Base-by-base conservation (phyloP, 2,113 vertebrate genomes). In the Malurus cyaneus region DNA sequence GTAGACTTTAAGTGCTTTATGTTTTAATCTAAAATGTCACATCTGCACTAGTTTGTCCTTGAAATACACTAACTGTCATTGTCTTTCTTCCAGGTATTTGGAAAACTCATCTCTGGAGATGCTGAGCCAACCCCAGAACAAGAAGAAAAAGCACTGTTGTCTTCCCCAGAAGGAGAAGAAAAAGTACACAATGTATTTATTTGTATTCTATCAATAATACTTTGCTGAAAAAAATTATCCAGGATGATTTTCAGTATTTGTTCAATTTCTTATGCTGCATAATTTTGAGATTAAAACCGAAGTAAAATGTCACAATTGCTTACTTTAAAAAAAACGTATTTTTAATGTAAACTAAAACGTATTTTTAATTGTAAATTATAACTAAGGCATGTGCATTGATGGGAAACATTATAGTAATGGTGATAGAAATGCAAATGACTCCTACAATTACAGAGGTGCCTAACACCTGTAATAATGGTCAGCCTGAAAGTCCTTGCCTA, bases 151-250 rank as follows among this genome's bases (percentile, higher is more conserved):
- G 98, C 99, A 44, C 95, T 99, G 31, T 95, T 99, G 46, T 99
- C 99, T 60, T 99, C 99, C 65, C 99, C 99, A 46, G 99, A 99
- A 97, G 99, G 99, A 98, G 99, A 99, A 97, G 99, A 99, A 98
- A 99, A 99, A 99, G 99, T 99, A 97, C 97, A 98, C 98, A 98
- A 98, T 98, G 98, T 98, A 98, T 98, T 98, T 98, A 98, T 95
- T 98, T 98, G 86, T 98, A 88, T 96, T 97, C 85, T 96, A 81
- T 95, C 95, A 86, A 93, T 98, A 95, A 89, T 97, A 96, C 62
- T 94, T 96, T 88, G 50, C 65, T 89, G 65, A 94, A 91, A 95
- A 93, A 89, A 82, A n/a, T 17, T 0, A 83, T 80, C 44, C n/a
- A 60, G 77, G 42, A 66, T 92, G 28, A 53, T 86, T 86, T 88